These are phyloP conservation scores for Zeuzera pyrina DNA, from an alignment of 2,888 invertebrate genomes.

Conservation along the genomic window DNA sequence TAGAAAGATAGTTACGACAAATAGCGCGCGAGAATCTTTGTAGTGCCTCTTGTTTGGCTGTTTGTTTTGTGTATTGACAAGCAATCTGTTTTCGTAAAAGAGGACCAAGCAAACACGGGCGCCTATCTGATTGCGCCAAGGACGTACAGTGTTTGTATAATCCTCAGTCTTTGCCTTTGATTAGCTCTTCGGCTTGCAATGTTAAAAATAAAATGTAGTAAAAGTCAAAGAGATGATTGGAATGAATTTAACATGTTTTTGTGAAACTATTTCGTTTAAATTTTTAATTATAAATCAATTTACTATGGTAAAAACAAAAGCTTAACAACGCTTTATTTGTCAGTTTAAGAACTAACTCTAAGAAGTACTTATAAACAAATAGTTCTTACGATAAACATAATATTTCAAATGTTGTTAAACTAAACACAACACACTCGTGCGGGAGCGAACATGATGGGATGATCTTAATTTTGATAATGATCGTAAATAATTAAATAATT, in stretches of 20 bases:
- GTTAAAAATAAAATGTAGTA: too few relatives aligned
- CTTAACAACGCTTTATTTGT: too few relatives aligned
- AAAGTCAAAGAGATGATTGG: neutral
- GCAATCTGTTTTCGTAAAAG: constrained; percentile 53
- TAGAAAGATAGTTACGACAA: constrained; percentile 28
- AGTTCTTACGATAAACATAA: constrained; percentile 15
- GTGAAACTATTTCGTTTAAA: too few relatives aligned
- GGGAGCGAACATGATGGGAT: too few relatives aligned
- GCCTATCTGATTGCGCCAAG: constrained; percentile 53
- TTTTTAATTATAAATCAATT: too few relatives aligned
- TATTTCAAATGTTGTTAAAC: constrained; percentile 15
- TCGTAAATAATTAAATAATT: too few relatives aligned
- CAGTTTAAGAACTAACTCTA: neutral
- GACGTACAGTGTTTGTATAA: constrained; percentile 45
- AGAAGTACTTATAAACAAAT: constrained; percentile 5
- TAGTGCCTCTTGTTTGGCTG: constrained; percentile 37
- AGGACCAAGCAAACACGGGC: constrained; percentile 45
- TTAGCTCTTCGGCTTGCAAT: too few relatives aligned
- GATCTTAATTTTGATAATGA: too few relatives aligned
- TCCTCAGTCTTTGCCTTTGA: constrained; percentile 44
- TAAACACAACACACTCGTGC: too few relatives aligned
- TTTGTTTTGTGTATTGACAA: constrained; percentile 59
- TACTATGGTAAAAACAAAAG: too few relatives aligned
- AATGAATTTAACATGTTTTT: neutral
- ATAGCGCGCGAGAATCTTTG: constrained; percentile 33